These are phyloP conservation scores for Pteropus rufus DNA, from an alignment of 2,797 vertebrate species.

Conservation along the genomic window DNA sequence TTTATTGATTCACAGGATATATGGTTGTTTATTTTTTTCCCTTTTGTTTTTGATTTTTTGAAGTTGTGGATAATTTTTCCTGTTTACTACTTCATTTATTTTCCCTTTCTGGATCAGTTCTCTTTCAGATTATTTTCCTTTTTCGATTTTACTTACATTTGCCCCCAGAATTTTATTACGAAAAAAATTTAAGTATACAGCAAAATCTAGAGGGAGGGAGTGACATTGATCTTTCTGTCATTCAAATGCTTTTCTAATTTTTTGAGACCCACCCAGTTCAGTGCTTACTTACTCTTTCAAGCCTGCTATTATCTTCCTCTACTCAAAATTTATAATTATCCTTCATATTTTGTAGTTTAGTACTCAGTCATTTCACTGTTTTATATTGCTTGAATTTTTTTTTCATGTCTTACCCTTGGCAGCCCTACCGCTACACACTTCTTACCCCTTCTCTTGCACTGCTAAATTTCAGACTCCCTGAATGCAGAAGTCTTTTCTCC, in stretches of 20 bases:
- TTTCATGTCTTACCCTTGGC: background rate
- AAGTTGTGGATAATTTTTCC: background rate
- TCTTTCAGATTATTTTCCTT: slow-evolving; percentile 15
- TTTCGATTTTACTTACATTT: background rate
- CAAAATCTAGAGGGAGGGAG: background rate
- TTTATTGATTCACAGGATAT: background rate
- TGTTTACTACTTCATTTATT: background rate
- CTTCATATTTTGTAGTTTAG: background rate
- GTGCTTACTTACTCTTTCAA: background rate
- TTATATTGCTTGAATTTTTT: slow-evolving; percentile 2
- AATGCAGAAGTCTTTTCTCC: background rate
- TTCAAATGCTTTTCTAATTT: background rate
- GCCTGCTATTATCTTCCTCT: background rate
- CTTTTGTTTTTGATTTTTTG: background rate
- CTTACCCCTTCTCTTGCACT: background rate
- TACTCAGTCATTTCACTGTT: background rate
- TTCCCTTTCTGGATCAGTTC: background rate
- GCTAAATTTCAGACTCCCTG: background rate
- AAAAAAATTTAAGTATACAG: background rate
- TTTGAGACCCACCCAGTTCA: background rate
- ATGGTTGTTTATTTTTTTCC: background rate
- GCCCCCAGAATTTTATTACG: background rate
- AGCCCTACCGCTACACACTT: background rate
- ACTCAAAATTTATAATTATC: background rate
- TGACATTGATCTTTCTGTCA: background rate